Evolutionary conservation across 2,888 invertebrate species (phyloP).

Genomic region (Drosophila mayaguana): DNA sequence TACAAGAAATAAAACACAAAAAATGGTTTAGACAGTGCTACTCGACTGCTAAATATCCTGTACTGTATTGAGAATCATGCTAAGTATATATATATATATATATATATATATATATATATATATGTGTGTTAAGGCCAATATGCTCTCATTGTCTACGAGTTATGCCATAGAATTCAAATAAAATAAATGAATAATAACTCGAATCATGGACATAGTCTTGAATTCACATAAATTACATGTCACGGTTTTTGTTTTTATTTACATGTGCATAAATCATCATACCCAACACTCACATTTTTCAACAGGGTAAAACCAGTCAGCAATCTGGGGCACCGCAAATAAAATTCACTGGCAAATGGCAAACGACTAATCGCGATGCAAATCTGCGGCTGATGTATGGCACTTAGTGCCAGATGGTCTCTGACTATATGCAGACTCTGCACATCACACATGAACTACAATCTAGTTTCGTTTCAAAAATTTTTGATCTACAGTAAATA

Average conservation of each 20-base stretch:
- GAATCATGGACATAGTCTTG: too few relatives aligned
- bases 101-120: too few relatives aligned
- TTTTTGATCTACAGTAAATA: too few relatives aligned
- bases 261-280: neutral
- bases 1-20: conserved; percentile 6
- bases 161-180: too few relatives aligned
- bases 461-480: neutral
- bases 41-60: neutral
- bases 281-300: neutral
- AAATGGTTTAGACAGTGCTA: too few relatives aligned
- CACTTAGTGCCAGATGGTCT: neutral
- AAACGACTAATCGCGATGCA: neutral
- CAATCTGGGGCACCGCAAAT: conserved; percentile 5
- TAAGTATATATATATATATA: too few relatives aligned
- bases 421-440: neutral
- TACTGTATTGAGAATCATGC: too few relatives aligned
- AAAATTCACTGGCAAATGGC: neutral
- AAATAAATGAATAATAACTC: too few relatives aligned
- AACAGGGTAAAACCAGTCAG: neutral
- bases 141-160: too few relatives aligned
- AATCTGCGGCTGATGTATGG: neutral
- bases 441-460: neutral
- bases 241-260: neutral
- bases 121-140: too few relatives aligned
- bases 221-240: too few relatives aligned